A percentile compares a stretch with the other conserved stretches of the same genome.
phyloP scores from a whole-genome alignment of 2,888 invertebrate genomes.

The Andrena trimmerana region DNA sequence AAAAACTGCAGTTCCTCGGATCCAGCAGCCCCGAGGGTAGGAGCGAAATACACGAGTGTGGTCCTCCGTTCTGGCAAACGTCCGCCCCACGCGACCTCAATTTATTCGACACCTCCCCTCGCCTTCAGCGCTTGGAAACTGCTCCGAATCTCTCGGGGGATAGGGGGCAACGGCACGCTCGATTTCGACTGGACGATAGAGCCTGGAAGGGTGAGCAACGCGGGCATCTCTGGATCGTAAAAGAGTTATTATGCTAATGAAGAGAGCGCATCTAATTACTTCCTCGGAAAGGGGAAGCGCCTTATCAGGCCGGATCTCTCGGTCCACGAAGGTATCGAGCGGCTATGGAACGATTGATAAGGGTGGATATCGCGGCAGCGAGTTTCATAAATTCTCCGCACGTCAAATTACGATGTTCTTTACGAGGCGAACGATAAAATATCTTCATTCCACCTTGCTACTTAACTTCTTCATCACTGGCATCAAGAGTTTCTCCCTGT shows the following conservation, averaged over 20 bases:
- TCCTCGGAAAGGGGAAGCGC: constrained; percentile 46
- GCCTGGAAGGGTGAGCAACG: constrained; percentile 40
- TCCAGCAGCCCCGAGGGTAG: constrained; percentile 68
- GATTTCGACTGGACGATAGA: constrained; percentile 20
- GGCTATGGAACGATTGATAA: constrained; percentile 35
- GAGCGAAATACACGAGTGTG: constrained; percentile 74
- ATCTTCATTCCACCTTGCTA: constrained; percentile 17
- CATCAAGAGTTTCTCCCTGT: background rate
- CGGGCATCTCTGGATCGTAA: constrained; percentile 68
- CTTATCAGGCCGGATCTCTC: constrained; percentile 39
- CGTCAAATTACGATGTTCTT: constrained; percentile 22
- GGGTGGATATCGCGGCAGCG: background rate
- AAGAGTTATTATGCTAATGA: constrained; percentile 84
- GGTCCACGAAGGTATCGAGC: background rate
- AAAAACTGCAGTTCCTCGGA: constrained; percentile 65
- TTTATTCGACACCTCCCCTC: constrained; percentile 85
- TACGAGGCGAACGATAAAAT: background rate
- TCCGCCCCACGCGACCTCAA: constrained; percentile 84
- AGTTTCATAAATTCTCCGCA: constrained; percentile 32
- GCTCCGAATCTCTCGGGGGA: constrained; percentile 69
- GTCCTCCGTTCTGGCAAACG: constrained; percentile 79
- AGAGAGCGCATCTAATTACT: constrained; percentile 77
- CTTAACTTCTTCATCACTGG: constrained; percentile 29
- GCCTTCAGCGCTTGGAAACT: constrained; percentile 80
- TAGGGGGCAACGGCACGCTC: constrained; percentile 18